A percentile compares a stretch with the other conserved stretches of the same genome.
phyloP scores from a whole-genome alignment of 2,113 vertebrate genomes.

The Cichladusa arquata region DNA sequence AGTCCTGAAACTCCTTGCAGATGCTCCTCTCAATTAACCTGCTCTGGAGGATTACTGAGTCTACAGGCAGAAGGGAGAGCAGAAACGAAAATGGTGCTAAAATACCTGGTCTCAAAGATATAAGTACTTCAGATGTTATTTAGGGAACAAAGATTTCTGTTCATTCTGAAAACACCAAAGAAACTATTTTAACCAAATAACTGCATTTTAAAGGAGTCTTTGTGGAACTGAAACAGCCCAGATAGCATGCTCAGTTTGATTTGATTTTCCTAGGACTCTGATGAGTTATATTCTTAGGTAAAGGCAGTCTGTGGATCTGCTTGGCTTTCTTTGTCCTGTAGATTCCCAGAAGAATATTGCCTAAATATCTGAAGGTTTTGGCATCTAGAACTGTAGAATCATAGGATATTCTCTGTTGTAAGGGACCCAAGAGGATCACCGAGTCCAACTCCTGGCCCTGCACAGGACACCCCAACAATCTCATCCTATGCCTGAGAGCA shows the following conservation, averaged over 20 bases:
- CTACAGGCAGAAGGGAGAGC: not conserved
- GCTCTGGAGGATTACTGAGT: not conserved
- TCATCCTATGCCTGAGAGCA: not conserved
- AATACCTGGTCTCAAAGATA: not conserved
- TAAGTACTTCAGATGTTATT: not conserved
- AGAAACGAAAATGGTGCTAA: not conserved
- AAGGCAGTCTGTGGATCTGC: not conserved
- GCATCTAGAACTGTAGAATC: not conserved
- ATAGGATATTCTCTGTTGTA: not conserved
- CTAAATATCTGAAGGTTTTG: not conserved
- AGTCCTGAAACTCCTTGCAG: not conserved
- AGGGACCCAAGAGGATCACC: not conserved
- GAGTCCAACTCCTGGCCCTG: not conserved
- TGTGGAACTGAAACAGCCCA: not conserved
- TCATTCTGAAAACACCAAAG: not conserved
- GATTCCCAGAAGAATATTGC: not conserved
- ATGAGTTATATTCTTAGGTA: not conserved
- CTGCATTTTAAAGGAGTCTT: not conserved
- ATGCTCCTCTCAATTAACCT: not conserved
- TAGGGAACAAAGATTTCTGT: not conserved
- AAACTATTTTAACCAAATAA: not conserved
- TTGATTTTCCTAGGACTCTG: not conserved
- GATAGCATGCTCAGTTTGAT: not conserved
- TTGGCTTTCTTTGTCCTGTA: not conserved
- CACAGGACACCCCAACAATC: not conserved